A percentile compares a stretch with the other conserved stretches of the same genome.
Conservation (phyloP, 2,797 vertebrate species). For the Acanthiza pusilla region DNA sequence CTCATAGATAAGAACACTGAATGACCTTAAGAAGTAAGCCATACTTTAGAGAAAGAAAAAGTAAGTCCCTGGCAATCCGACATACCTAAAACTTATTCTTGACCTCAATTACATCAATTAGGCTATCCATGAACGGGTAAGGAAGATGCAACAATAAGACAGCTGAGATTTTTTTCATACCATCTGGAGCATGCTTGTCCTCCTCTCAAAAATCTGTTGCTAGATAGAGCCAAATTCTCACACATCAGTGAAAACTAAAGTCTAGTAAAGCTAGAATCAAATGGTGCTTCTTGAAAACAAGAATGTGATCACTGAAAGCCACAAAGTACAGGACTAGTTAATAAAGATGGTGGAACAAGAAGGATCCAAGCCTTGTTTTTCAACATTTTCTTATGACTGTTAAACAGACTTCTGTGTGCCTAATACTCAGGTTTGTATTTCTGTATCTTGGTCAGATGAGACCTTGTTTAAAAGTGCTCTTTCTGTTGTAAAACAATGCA, state of each 20-base stretch:
- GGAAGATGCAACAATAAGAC: background rate
- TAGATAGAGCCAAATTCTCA: conserved; percentile 47
- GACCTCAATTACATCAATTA: background rate
- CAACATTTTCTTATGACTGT: background rate
- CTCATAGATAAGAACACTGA: background rate
- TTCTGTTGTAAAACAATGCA: background rate
- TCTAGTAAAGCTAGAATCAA: conserved; percentile 43
- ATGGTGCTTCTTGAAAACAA: background rate
- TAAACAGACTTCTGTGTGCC: background rate
- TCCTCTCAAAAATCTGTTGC: conserved; percentile 52
- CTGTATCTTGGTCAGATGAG: background rate
- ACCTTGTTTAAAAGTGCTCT: background rate
- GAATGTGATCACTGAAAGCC: background rate
- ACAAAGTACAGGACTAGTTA: background rate
- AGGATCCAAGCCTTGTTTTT: background rate
- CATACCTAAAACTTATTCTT: background rate
- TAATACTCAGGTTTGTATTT: background rate
- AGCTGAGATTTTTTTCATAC: conserved; percentile 23
- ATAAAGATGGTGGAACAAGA: background rate
- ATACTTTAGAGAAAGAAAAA: background rate
- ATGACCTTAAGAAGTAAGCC: background rate
- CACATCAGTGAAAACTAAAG: conserved; percentile 29
- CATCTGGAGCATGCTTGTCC: conserved; percentile 30
- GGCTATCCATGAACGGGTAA: background rate
- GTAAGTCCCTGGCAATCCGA: background rate